These are phyloP conservation scores for Saccostrea echinata DNA, from an alignment of 1,140 invertebrate genomes.

Conservation along the genomic window DNA sequence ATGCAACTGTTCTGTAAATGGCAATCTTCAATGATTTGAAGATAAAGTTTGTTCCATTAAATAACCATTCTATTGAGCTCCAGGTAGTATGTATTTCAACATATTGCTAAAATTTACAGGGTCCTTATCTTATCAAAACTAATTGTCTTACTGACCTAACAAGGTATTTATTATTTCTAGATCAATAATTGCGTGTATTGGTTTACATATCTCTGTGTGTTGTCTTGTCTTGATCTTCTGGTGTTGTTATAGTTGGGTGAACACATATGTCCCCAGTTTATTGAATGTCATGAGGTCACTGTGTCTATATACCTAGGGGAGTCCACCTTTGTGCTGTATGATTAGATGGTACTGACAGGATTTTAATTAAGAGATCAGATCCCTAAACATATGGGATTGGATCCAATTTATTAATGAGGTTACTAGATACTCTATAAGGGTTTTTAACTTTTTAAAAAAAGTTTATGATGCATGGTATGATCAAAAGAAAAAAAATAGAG, in stretches of 20 bases:
- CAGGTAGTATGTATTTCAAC: neutral
- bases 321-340: neutral
- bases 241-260: neutral
- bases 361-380: neutral
- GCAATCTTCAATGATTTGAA: too few relatives aligned
- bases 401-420: neutral
- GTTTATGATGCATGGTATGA: neutral
- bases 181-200: neutral
- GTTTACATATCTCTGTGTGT: neutral
- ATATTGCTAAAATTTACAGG: neutral
- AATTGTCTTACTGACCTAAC: neutral
- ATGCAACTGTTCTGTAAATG: too few relatives aligned
- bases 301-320: neutral
- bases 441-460: neutral
- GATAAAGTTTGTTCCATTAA: too few relatives aligned
- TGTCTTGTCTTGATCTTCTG: neutral
- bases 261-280: neutral
- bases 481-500: neutral
- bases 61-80: too few relatives aligned
- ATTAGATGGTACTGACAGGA: neutral
- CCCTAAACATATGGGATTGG: neutral
- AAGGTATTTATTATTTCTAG: neutral
- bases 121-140: neutral
- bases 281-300: neutral
- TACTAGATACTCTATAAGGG: neutral